Evolutionary conservation across 2,113 vertebrate species (phyloP), one percentile per base, ranked within the genome.

Genomic region (Perca flavescens): DNA sequence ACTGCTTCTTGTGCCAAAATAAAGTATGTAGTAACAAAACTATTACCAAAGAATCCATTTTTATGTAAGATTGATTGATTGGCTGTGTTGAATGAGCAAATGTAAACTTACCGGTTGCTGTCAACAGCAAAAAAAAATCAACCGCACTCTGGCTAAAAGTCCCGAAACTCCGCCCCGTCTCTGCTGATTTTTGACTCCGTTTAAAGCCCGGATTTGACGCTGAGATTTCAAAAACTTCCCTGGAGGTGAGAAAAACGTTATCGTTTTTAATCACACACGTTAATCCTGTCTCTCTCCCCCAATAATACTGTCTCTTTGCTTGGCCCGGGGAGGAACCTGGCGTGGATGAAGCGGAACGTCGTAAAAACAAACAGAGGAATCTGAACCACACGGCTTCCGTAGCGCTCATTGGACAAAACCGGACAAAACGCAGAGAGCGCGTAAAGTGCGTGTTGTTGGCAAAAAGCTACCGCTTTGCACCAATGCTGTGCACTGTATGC

Each of bases 291-390:
- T 57, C 2, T 61, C 12, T 46, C 58, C 17, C 56, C 54, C 67
- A 67, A 9, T 12, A 5, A 49, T 61, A 3, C 57, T 52, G 58
- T 56, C 6, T 64, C 47, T 71, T 34, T 13, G 12, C 34, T 75
- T 36, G 43, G 43, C 56, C 65, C 79, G 54, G 80, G 83, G 86
- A 86, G 82, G 88, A 89, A 84, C 81, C 70, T 67, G 66, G 50
- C 47, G 11, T 25, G 72, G 62, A 86, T 91, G 91, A 93, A 93
- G 85, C 89, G 91, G 87, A 91, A 91, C 60, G 43, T 79, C 67
- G 80, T 63, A 56, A 63, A 74, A 70, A 36, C 46, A 43, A 65
- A 53, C 9, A 2, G 47, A 57, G 56, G 60, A 63, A 15, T 68
- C 31, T 15, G 4, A 71, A 47, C 83, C 10, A 53, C 49, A 0